phyloP scores from a whole-genome alignment of 2,888 invertebrate genomes.

The Lagria hirta region DNA sequence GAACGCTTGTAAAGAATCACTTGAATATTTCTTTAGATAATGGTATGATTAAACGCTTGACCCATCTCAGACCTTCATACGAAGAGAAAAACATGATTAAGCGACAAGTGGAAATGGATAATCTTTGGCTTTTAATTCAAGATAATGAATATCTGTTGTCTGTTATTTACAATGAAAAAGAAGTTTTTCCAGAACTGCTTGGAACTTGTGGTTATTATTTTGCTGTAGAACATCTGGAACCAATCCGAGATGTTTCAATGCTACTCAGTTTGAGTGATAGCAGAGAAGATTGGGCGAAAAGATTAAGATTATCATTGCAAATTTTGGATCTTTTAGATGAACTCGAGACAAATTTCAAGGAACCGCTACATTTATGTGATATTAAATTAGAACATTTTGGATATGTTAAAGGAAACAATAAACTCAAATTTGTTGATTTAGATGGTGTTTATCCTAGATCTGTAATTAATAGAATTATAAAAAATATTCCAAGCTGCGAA shows the following conservation, averaged over 20 bases:
- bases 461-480: constrained; percentile 56
- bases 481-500: constrained; percentile 53
- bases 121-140: constrained; percentile 64
- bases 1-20: constrained; percentile 57
- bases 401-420: constrained; percentile 53
- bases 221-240: constrained; percentile 64
- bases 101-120: constrained; percentile 60
- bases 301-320: constrained; percentile 60
- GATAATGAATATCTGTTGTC: constrained; percentile 69
- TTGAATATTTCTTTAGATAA: constrained; percentile 59
- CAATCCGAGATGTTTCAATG: constrained; percentile 58
- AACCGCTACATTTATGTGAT: constrained; percentile 69
- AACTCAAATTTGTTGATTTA: constrained; percentile 64
- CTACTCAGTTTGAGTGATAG: constrained; percentile 58
- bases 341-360: constrained; percentile 60
- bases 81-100: constrained; percentile 50
- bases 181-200: constrained; percentile 65
- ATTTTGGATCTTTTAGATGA: constrained; percentile 64
- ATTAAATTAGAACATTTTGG: constrained; percentile 70
- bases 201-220: constrained; percentile 70
- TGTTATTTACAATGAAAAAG: constrained; percentile 60
- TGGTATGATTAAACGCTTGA: constrained; percentile 56
- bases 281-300: constrained; percentile 60
- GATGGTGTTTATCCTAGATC: constrained; percentile 64
- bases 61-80: constrained; percentile 54